Evolutionary conservation across 1,140 invertebrate species (phyloP), one percentile per base, ranked within the genome.

Genomic region (Chrysoperla carnea): DNA sequence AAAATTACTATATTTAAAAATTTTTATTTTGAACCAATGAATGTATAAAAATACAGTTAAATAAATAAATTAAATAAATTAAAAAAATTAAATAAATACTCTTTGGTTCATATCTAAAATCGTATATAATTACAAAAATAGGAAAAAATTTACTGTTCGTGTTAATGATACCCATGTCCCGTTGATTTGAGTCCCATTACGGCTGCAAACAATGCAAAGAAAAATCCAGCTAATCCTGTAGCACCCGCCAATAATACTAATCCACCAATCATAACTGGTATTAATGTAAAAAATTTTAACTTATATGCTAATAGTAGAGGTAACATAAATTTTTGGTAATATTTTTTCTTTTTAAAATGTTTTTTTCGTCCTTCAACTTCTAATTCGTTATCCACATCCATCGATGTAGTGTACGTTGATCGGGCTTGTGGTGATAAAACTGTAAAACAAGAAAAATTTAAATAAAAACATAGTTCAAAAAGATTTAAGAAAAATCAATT

Each of bases 291-390:
- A 55, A 85, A 84, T 55, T 87, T 87, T 52, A 87, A 56, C 57
- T 86, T 85, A 57, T 85, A 86, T 0, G 82, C 81, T 46, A 86
- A 53, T 14, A 87, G 59, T 9, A 87, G 59, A 1, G 83, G 80
- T 50, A 85, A 59, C 58, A 85, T 61, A 51, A 76, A 77, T 46
- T 76, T 76, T 40, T 72, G 75, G 31, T 75, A 68, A 59, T 76
- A 73, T 49, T 75, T 75, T 46, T 65, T 69, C 36, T 70, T 57
- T 40, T 62, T 54, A 35, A 50, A 41, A 48, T 62, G 63, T 47
- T 58, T 60, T 44, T 50, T 52, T 45, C 61, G 55, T 23, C 44
- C 51, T 40, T 57, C 44, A 36, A 46, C 17, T 37, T 28, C 33
- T 11, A 47, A 45, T 29, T 33, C 14, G 37, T 50, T 49, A 29